Evolutionary conservation across 1,140 invertebrate species (phyloP).

Genomic region (Pogonognathellus flavescens): DNA sequence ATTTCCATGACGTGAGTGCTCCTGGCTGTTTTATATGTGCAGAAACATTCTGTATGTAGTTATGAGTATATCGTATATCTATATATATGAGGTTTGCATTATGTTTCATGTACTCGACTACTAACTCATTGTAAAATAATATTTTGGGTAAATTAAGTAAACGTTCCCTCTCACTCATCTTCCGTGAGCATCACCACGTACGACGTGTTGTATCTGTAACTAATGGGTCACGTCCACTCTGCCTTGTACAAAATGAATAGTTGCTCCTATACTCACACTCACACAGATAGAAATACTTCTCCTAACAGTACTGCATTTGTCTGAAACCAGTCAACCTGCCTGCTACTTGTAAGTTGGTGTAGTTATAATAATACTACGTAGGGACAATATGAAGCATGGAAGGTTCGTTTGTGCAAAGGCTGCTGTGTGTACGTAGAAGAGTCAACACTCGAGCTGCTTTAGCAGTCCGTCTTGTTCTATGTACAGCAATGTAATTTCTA

Average conservation of each 20-base stretch:
- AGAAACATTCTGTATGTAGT: no score
- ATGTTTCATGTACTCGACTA: background rate
- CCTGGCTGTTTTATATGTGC: no score
- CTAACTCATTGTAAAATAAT: constrained; percentile 19
- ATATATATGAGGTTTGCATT: background rate
- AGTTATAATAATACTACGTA: no score
- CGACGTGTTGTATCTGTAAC: constrained; percentile 48
- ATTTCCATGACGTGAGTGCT: no score
- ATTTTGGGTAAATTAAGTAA: constrained; percentile 37
- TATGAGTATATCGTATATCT: no score
- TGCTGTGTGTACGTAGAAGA: background rate
- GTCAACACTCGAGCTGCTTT: background rate
- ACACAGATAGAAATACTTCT: no score
- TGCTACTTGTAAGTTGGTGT: no score
- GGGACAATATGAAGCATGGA: no score
- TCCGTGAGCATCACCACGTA: constrained; percentile 16
- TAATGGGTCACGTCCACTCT: constrained; percentile 40
- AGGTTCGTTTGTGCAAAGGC: background rate
- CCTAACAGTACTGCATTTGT: background rate
- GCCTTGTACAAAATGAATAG: constrained; percentile 14
- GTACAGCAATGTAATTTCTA: constrained; percentile 24
- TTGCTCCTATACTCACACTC: background rate
- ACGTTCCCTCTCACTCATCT: background rate
- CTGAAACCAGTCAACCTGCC: background rate
- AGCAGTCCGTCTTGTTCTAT: background rate